A percentile compares a stretch with the other conserved stretches of the same genome.
Conservation (phyloP, 2,888 invertebrate genomes). For the Mythimna ferrago region DNA sequence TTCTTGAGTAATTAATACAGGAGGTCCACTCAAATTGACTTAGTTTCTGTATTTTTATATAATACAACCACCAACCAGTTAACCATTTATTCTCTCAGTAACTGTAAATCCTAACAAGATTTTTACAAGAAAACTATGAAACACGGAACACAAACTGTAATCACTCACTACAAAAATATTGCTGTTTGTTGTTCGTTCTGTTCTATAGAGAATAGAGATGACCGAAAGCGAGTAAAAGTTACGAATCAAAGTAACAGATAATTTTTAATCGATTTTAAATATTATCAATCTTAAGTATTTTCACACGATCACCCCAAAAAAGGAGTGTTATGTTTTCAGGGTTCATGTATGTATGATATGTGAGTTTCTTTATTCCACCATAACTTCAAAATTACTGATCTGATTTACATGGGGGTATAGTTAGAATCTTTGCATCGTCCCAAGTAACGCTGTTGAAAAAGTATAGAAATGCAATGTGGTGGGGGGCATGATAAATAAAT, state of each 20-base stretch:
- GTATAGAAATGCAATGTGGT: too few relatives aligned
- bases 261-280: too few relatives aligned
- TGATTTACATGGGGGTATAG: too few relatives aligned
- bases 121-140: constrained; percentile 4
- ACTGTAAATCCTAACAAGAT: constrained; percentile 3
- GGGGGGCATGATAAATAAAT: too few relatives aligned
- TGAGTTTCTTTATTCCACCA: too few relatives aligned
- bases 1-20: constrained; percentile 15
- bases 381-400: too few relatives aligned
- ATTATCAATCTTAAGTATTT: too few relatives aligned
- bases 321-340: too few relatives aligned
- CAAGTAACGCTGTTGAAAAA: too few relatives aligned
- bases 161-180: constrained; percentile 6
- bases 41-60: background rate
- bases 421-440: too few relatives aligned
- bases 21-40: background rate
- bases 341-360: too few relatives aligned
- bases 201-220: constrained; percentile 10
- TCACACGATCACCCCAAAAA: too few relatives aligned
- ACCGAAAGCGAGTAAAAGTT: background rate
- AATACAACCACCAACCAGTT: background rate
- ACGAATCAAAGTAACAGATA: background rate
- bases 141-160: background rate
- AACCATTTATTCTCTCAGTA: background rate
- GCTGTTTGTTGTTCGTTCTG: background rate